Evolutionary conservation across 2,797 vertebrate genomes (phyloP), one percentile per base, ranked within the genome.

Genomic region (Mastacembelus armatus): DNA sequence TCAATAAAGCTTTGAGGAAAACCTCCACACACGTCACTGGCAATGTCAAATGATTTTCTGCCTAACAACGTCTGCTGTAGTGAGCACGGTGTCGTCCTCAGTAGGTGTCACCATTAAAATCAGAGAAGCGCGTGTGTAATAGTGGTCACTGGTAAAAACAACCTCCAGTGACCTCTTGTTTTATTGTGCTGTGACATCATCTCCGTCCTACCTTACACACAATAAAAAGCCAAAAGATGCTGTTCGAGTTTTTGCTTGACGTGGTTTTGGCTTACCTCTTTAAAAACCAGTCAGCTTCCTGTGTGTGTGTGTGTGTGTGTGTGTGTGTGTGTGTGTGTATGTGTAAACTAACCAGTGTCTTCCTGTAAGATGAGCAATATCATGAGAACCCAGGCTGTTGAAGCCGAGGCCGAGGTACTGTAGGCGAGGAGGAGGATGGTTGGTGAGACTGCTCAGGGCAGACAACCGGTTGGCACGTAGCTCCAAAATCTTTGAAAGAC

Each of bases 351-450:
- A 96, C 96, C 97, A 98, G 78, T 90, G 80, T 5, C 44, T 38
- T 0, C 54, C 63, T 0, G 91, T 93, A 47, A 97, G 36, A 38
- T 84, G 84, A 3, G 48, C 66, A 5, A 89, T 49, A n/a, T 94
- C 62, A 36, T 82, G 72, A 16, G 88, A 87, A 1, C 85, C 68
- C 11, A 96, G 89, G 1, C 14, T 49, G 83, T 96, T 98, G 76
- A 94, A 86, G 1, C 92, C 83, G 1, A 98, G 84, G 1, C 96
- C 94, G 36, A 98, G 51, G 78, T 96, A 94, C 68, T 93, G 93
- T 0, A 97, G 90, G 4, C 2, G 5, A 0, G 88, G 93, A 15
- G 91, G 94, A 0, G 89, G 88, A 1, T 0, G n/a, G 1, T 11
- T 0, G 1, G 83, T 92, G 32, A 98, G 86, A 18, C 87, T 81